Evolutionary conservation across 2,797 vertebrate species (phyloP), one percentile per base, ranked within the genome.

Genomic region (Neopelma chrysocephalum): DNA sequence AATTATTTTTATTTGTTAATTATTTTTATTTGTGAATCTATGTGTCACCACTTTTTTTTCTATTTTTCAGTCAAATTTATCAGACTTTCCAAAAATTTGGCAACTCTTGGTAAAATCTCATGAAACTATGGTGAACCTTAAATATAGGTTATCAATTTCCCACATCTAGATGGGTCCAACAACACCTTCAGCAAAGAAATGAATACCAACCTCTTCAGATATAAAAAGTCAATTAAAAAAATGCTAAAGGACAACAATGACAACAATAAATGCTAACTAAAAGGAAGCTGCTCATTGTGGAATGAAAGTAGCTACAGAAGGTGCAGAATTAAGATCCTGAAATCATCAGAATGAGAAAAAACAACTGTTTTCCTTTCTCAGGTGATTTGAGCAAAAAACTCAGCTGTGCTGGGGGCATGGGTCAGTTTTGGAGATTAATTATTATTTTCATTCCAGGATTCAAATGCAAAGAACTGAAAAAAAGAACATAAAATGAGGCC

Each of bases 211-310:
- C 26, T 48, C 19, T 50, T 51, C 54, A 62, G 10, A 48, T 68
- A 36, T 7, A 70, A 89, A 89, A 75, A 47, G 9, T 45, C 9
- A 57, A 45, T 76, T 68, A 42, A 21, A 40, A 62, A 53, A 26
- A 38, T 0, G 0, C 2, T 19, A 6, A 65, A 23, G 9, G 42
- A n/a, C 3, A 43, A 3, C 3, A 64, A 34, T 19, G 16, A 3
- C 3, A 17, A 73, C 11, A 38, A 78, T 88, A 34, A 89, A 34
- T 23, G 1, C 0, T 34, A 45, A 23, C 6, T 51, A 29, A 32
- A 72, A 71, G 87, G 45, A 21, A 60, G 79, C 69, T 87, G 36
- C 4, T 85, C 27, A 42, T 19, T 50, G 19, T 58, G 11, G 23
- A 89, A 75, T 36, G 16, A 78, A 83, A 26, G 1, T 4, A 13